Evolutionary conservation across 2,113 vertebrate species (phyloP), one percentile per base, ranked within the genome.

Genomic region (Pelecanus crispus): DNA sequence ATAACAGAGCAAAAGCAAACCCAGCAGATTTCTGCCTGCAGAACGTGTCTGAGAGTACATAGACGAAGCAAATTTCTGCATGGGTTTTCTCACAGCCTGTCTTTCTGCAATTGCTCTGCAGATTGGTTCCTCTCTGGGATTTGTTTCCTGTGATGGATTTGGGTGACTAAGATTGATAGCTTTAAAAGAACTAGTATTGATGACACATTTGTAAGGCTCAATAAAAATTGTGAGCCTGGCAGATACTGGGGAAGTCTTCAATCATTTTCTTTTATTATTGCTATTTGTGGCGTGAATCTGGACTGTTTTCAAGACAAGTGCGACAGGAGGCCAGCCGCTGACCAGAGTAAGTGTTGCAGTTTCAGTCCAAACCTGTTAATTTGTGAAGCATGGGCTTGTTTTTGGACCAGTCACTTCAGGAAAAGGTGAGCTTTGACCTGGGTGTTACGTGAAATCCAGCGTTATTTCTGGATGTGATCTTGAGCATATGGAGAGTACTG

Each of bases 121-220:
- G 59, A 2, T 44, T 20, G 82, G 63, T 25, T 86, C 72, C 87
- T 89, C 79, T 80, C 86, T 81, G 86, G 73, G 91, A 61, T 34
- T 29, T 82, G 75, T 88, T 88, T 92, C 67, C 92, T 91, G 55
- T 88, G 86, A 61, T 95, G 90, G 91, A 53, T 96, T 55, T 86
- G 93, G 78, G 87, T 90, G 95, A 71, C 95, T 85, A 83, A 96
- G 96, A 96, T 90, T 94, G 94, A 96, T 97, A 88, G 91, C 65
- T 95, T 47, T 67, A 80, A 79, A 95, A 94, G 81, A 96, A 75
- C 87, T 88, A 25, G 81, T 88, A 95, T 93, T 95, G 95, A 96
- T 95, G 97, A 81, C 86, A 94, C 47, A 49, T 97, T 97, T 93
- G 90, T 94, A 92, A 96, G 84, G 82, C 92, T 97, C 94, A 42